A percentile compares a stretch with the other conserved stretches of the same genome.
Evolutionary conservation across 2,113 vertebrate genomes (phyloP).

Genomic region (Cyanocitta stelleri): DNA sequence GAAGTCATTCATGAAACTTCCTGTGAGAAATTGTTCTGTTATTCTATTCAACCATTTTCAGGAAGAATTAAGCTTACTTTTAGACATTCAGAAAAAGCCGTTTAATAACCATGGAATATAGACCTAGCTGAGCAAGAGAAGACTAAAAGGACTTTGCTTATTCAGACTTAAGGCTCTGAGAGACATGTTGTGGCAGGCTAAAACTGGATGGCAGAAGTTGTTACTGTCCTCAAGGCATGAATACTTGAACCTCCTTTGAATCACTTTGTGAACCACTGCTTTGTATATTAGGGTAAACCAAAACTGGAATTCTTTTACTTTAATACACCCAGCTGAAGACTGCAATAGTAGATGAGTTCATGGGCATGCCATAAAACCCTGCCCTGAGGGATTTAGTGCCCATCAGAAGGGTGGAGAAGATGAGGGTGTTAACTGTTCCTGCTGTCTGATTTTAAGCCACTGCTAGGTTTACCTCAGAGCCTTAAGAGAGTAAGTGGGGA

Average conservation of each 20-base stretch:
- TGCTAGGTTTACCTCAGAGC: not conserved
- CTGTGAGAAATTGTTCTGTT: not conserved
- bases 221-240: not conserved
- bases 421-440: not conserved
- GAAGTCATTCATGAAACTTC: not conserved
- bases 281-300: not conserved
- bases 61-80: not conserved
- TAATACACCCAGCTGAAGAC: not conserved
- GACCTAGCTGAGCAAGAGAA: not conserved
- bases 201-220: not conserved
- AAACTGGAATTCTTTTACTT: not conserved
- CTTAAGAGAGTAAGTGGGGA: not conserved
- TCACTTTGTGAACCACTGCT: not conserved
- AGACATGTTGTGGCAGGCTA: not conserved
- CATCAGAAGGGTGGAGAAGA: constrained; percentile 6
- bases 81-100: not conserved
- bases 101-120: not conserved
- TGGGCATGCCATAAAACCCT: not conserved
- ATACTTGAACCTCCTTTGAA: not conserved
- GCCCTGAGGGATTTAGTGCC: not conserved
- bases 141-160: not conserved
- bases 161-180: not conserved
- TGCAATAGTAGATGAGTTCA: not conserved
- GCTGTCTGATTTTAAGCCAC: not conserved
- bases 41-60: not conserved